Base-by-base conservation (phyloP, 1,140 invertebrate genomes). In the Drosophila sturtevanti region DNA sequence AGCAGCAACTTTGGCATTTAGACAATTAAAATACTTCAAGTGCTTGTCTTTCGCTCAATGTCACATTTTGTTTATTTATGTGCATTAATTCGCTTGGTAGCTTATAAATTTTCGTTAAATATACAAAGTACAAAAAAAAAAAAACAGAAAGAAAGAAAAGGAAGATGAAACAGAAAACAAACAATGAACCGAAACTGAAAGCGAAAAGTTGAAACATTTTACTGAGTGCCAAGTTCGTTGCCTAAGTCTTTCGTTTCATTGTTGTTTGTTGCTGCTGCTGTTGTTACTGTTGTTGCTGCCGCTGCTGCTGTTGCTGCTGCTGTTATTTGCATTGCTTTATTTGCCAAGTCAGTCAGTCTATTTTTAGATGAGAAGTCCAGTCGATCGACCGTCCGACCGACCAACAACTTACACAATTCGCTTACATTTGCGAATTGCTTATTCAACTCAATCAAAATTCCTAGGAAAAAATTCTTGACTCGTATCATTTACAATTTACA, bases 11-110 rank as follows among this genome's bases (percentile, higher is more conserved):
- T 56, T 81, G 89, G 89, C 84, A 90, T 90, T 90, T 89, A 82
- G 84, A 90, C 89, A 90, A 90, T 90, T 90, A 90, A 90, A 90
- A 90, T 90, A 90, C 81, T 90, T 90, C 84, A 89, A 89, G 84
- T 89, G 84, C 84, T 89, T 87, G 84, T 84, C 84, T 87, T 89
- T 89, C 84, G 84, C 84, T 87, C 84, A 87, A 87, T 76, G 82
- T 87, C 82, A 87, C 82, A 87, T 87, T 87, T 87, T 87, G 72
- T 82, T 87, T 87, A 87, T 87, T 87, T 87, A 87, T 87, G 82
- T 87, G 84, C 82, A 87, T 87, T 87, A 71, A 89, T 87, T 79
- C 81, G 79, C 84, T 52, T 72, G 84, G 84, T 77, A 87, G 84
- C 84, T 87, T 87, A 87, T 87, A 87, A 84, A 82, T 87, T 87